Percentiles rank a stretch among this genome's conserved stretches.
phyloP scores from a whole-genome alignment of 2,888 invertebrate genomes.

The Scrobipalpa costella region DNA sequence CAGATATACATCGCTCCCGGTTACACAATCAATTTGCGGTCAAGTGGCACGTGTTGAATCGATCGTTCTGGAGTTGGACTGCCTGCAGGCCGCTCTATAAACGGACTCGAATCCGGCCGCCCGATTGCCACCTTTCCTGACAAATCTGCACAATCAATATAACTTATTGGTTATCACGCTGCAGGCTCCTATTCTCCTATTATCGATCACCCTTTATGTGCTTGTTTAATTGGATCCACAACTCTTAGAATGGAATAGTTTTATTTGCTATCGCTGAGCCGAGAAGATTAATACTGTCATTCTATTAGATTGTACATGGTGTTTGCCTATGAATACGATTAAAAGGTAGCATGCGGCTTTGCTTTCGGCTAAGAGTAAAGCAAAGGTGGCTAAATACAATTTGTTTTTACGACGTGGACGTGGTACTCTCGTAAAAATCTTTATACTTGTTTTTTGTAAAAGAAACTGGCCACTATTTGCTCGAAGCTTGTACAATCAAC shows the following conservation, averaged over 20 bases:
- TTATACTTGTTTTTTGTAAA: no score
- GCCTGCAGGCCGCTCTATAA: constrained; percentile 9
- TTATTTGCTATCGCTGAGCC: not conserved
- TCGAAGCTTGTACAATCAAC: constrained; percentile 8
- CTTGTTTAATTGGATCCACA: constrained; percentile 21
- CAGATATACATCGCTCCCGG: not conserved
- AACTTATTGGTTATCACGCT: constrained; percentile 37
- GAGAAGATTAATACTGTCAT: constrained; percentile 1
- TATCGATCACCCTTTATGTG: constrained; percentile 30
- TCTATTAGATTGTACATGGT: constrained; percentile 1
- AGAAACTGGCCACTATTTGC: no score
- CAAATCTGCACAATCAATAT: constrained; percentile 47
- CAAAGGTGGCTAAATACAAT: not conserved
- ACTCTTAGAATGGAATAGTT: not conserved
- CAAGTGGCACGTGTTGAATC: constrained; percentile 29
- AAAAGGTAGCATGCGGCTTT: no score
- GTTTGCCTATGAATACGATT: not conserved
- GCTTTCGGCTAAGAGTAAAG: no score
- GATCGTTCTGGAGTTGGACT: constrained; percentile 26
- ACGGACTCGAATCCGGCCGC: constrained; percentile 16
- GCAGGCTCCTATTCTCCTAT: constrained; percentile 37
- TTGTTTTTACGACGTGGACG: not conserved
- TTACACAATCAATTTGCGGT: constrained; percentile 22
- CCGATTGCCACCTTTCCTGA: constrained; percentile 33
- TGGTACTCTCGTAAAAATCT: no score